Evolutionary conservation across 2,888 invertebrate genomes (phyloP).

Genomic region (Cepaea hortensis): DNA sequence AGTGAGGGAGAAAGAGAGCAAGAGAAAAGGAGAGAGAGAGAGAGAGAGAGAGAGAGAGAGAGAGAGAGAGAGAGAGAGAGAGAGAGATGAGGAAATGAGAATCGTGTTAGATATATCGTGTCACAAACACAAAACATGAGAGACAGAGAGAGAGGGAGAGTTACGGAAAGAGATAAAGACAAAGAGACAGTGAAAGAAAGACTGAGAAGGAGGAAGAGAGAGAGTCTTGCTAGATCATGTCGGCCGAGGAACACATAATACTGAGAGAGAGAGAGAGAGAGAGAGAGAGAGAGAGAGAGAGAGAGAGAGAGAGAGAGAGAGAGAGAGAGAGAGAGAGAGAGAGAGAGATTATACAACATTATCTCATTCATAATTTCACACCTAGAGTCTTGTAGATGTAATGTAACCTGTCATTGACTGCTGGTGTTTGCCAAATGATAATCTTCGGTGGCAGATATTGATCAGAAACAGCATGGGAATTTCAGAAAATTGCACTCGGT

Average conservation of each 20-base stretch:
- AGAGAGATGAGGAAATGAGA: neutral
- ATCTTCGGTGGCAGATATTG: too few species aligned
- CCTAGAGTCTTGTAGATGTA: too few species aligned
- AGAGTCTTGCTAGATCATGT: neutral
- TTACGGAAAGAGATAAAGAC: neutral
- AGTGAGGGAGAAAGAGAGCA: neutral
- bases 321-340: neutral
- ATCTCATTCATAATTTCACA: too few species aligned
- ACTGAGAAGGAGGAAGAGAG: conserved; percentile 5
- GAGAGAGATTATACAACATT: neutral
- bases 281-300: neutral
- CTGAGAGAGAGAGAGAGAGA: conserved; percentile 7
- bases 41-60: conserved; percentile 2
- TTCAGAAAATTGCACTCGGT: too few species aligned
- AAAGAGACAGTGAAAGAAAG: conserved; percentile 15
- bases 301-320: neutral
- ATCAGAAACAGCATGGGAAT: too few species aligned
- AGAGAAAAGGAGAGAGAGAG: neutral
- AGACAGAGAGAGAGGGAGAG: conserved; percentile 1
- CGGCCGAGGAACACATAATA: neutral
- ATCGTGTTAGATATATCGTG: neutral
- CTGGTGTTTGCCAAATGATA: too few species aligned
- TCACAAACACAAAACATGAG: neutral
- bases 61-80: conserved; percentile 20
- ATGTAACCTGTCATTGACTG: too few species aligned